These are phyloP conservation scores for Musca domestica DNA, from an alignment of 1,140 invertebrate genomes.

Conservation along the genomic window DNA sequence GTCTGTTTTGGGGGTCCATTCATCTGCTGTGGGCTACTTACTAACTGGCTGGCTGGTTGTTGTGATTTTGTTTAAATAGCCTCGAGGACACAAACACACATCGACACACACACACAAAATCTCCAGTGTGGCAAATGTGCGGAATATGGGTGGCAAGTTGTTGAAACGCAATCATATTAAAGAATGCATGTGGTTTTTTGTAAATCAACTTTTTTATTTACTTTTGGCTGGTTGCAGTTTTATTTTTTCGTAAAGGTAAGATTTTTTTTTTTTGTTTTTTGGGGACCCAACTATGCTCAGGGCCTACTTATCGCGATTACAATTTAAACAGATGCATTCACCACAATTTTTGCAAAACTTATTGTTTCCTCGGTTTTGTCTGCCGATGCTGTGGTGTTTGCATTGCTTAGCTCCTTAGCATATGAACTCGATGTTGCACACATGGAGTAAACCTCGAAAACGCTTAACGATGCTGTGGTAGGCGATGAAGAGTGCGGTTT, in stretches of 20 bases:
- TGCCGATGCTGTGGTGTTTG: too few species aligned
- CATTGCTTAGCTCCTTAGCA: too few species aligned
- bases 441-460: too few species aligned
- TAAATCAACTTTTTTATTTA: neutral
- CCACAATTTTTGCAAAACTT: too few species aligned
- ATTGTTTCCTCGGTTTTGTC: too few species aligned
- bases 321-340: constrained; percentile 19
- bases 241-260: neutral
- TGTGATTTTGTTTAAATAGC: constrained; percentile 42
- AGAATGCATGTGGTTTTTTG: neutral
- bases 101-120: too few species aligned
- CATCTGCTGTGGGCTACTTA: neutral
- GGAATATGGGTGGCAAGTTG: constrained; percentile 47
- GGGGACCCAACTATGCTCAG: neutral
- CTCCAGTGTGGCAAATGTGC: constrained; percentile 42
- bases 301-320: constrained; percentile 12
- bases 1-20: neutral
- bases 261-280: neutral
- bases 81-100: neutral
- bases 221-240: neutral
- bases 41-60: constrained; percentile 2
- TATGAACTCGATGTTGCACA: too few species aligned
- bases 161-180: neutral
- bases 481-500: too few species aligned
- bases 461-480: too few species aligned